phyloP scores from a whole-genome alignment of 2,113 vertebrate species.

The Pangasianodon hypophthalmus region DNA sequence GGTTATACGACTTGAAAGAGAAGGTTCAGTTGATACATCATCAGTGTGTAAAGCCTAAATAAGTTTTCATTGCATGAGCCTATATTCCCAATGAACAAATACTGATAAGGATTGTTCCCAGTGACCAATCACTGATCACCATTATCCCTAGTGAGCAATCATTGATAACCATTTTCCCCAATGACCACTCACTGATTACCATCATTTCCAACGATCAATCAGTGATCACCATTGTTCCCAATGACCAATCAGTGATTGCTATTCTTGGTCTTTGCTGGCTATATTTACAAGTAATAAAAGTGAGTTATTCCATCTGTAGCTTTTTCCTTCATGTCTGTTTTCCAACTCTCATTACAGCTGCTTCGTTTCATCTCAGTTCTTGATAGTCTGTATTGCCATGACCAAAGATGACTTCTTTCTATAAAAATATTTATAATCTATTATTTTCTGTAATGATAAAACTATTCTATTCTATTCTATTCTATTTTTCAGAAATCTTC shows the following conservation, averaged over 20 bases:
- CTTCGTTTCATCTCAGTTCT: not conserved
- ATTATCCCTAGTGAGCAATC: not conserved
- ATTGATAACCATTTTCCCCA: not conserved
- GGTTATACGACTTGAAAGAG: not conserved
- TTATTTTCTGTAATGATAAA: not conserved
- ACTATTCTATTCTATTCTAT: not conserved
- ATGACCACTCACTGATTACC: not conserved
- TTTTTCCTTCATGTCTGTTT: not conserved
- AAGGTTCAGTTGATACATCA: not conserved
- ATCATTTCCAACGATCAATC: not conserved
- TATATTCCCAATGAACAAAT: not conserved
- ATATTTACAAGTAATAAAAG: no score
- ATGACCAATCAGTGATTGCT: no score
- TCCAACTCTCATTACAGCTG: not conserved
- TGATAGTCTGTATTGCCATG: not conserved
- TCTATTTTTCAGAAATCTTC: not conserved
- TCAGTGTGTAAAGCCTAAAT: not conserved
- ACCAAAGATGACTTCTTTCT: not conserved
- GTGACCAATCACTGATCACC: not conserved
- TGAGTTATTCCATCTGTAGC: no score
- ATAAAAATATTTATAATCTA: not conserved
- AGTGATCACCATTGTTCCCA: not conserved
- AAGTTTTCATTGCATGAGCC: not conserved
- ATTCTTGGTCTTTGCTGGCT: not conserved
- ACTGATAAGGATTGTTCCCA: not conserved